Evolutionary conservation across 53 echinoderm and acorn worm genomes (phyloP).

Genomic region (Echinarachnius parma): DNA sequence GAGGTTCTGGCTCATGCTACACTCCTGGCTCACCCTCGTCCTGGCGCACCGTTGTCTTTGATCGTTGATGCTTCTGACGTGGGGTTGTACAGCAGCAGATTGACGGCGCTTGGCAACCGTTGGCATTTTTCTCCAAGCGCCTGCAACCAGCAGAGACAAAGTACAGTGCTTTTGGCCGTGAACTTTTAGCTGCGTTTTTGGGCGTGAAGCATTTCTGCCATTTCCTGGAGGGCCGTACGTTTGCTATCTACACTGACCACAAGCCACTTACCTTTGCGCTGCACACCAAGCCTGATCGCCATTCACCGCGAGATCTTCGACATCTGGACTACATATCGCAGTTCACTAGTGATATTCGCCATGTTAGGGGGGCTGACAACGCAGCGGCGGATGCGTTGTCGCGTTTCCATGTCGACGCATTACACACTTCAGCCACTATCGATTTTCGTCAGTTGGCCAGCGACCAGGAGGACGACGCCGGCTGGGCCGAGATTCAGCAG

Average conservation of each 20-base stretch:
- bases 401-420: conserved; percentile 21
- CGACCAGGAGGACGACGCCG: too few species aligned
- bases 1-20: conserved; percentile 26
- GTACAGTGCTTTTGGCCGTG: conserved; percentile 53
- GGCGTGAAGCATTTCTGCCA: conserved; percentile 46
- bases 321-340: conserved; percentile 64
- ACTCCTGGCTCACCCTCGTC: conserved; percentile 36
- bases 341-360: conserved; percentile 53
- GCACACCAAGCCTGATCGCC: conserved; percentile 39
- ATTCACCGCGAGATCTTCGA: conserved; percentile 52
- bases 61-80: conserved; percentile 56
- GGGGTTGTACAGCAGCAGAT: conserved; percentile 51
- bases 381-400: conserved; percentile 56
- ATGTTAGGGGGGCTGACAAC: conserved; percentile 52
- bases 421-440: conserved; percentile 17
- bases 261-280: conserved; percentile 46
- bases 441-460: conserved; percentile 32
- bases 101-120: conserved; percentile 34
- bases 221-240: conserved; percentile 51
- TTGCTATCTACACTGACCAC: conserved; percentile 55
- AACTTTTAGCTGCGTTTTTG: conserved; percentile 46
- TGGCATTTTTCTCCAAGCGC: conserved; percentile 47
- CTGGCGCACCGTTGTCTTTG: conserved; percentile 32
- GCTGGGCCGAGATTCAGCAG: too few species aligned
- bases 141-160: conserved; percentile 43